These are phyloP conservation scores for Operophtera brumata DNA, from an alignment of 2,888 invertebrate genomes.

Conservation along the genomic window DNA sequence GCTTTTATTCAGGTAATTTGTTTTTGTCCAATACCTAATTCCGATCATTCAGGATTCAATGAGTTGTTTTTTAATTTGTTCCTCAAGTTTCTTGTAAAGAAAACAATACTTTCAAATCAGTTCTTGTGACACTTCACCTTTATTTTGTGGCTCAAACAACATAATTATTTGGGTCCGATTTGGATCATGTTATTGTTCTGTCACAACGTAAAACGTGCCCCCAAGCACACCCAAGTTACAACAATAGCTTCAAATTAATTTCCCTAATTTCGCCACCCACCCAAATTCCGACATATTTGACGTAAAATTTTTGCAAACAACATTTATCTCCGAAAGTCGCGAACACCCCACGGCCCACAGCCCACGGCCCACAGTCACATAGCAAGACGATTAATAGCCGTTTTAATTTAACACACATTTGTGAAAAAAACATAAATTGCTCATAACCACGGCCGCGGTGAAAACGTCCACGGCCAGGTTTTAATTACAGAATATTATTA, in stretches of 20 bases:
- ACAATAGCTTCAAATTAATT: slow-evolving; percentile 25
- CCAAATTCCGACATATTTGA: slow-evolving; percentile 31
- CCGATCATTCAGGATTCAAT: no score
- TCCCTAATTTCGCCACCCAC: slow-evolving; percentile 26
- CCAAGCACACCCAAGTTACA: slow-evolving; percentile 16
- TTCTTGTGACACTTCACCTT: not conserved
- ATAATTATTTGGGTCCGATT: not conserved
- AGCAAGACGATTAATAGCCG: slow-evolving; percentile 49
- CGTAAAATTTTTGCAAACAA: slow-evolving; percentile 37
- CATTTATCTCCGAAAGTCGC: slow-evolving; percentile 36
- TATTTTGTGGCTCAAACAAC: not conserved
- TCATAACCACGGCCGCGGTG: slow-evolving; percentile 52
- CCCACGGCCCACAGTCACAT: slow-evolving; percentile 10
- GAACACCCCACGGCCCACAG: slow-evolving; percentile 3
- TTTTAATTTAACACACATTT: slow-evolving; percentile 48
- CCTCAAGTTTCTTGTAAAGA: not conserved
- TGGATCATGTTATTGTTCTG: slow-evolving; percentile 3
- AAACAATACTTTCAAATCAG: not conserved
- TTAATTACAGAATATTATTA: slow-evolving; percentile 78
- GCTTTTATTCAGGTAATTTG: no score
- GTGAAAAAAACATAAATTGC: slow-evolving; percentile 55
- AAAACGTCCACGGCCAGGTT: slow-evolving; percentile 64
- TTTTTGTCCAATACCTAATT: no score
- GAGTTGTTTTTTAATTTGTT: no score
- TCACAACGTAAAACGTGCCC: not conserved